phyloP scores from a whole-genome alignment of 2,113 vertebrate genomes.

The Poecile atricapillus region DNA sequence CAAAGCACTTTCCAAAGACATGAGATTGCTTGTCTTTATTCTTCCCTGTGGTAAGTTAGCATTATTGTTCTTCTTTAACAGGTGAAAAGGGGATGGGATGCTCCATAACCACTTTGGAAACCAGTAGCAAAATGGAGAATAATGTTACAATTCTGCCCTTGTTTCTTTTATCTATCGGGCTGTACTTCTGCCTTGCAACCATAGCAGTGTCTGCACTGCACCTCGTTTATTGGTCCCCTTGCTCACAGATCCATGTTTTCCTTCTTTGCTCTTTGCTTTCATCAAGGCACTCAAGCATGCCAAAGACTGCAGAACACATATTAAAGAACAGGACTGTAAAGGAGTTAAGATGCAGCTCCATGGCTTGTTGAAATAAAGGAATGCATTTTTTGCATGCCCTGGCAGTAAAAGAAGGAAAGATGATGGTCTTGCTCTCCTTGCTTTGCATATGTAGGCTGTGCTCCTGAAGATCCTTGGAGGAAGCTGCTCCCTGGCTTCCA shows the following conservation, averaged over 20 bases:
- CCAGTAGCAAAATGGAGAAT: not conserved
- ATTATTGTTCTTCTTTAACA: not conserved
- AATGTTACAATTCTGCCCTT: not conserved
- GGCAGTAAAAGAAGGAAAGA: not conserved
- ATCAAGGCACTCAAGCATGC: not conserved
- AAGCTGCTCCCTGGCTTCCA: not conserved
- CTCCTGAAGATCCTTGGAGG: not conserved
- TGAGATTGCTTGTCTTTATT: not conserved
- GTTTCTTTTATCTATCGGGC: not conserved
- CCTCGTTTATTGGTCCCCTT: not conserved
- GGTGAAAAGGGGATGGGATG: not conserved
- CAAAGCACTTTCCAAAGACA: not conserved
- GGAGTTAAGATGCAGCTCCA: not conserved
- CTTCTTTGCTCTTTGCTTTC: not conserved
- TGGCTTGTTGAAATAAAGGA: not conserved
- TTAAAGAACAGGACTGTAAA: not conserved
- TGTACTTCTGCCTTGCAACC: not conserved
- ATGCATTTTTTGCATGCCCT: not conserved
- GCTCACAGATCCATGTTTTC: not conserved
- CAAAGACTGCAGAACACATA: not conserved
- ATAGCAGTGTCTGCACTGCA: not conserved
- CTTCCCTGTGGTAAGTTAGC: not conserved
- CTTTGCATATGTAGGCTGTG: not conserved
- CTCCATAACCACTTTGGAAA: not conserved
- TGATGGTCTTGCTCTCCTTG: not conserved